phyloP scores from a whole-genome alignment of 2,113 vertebrate genomes.

The Neogale vison region DNA sequence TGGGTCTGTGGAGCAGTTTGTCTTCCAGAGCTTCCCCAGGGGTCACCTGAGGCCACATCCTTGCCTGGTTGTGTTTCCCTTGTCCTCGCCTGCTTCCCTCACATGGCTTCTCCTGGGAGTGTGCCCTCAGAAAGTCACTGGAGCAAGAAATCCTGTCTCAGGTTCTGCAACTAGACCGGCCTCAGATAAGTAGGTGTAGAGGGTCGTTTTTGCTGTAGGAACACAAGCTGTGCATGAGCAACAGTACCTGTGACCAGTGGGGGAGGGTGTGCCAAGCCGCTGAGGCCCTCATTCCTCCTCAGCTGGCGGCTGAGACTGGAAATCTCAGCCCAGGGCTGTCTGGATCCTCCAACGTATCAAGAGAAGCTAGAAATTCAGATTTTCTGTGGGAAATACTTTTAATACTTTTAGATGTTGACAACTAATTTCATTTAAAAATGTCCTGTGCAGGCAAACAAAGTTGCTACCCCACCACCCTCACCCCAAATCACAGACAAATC shows the following conservation, averaged over 20 bases:
- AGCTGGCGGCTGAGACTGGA: no score
- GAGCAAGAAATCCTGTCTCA: not conserved
- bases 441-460: no score
- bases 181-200: not conserved
- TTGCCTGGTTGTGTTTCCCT: not conserved
- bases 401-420: no score
- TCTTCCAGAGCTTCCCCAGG: not conserved
- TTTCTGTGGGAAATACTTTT: no score
- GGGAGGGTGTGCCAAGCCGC: rapidly evolving
- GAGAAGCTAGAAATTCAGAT: no score
- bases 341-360: no score
- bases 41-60: not conserved
- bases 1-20: not conserved
- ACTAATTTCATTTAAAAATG: no score
- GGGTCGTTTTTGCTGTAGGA: not conserved
- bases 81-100: not conserved
- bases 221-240: not conserved
- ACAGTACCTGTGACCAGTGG: not conserved
- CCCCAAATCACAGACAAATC: no score
- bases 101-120: not conserved
- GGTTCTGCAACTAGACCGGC: not conserved
- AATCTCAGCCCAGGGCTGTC: no score
- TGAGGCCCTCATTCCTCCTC: no score
- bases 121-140: not conserved
- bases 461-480: no score